phyloP scores from a whole-genome alignment of 2,113 vertebrate genomes.

The Nesogale talazaci region DNA sequence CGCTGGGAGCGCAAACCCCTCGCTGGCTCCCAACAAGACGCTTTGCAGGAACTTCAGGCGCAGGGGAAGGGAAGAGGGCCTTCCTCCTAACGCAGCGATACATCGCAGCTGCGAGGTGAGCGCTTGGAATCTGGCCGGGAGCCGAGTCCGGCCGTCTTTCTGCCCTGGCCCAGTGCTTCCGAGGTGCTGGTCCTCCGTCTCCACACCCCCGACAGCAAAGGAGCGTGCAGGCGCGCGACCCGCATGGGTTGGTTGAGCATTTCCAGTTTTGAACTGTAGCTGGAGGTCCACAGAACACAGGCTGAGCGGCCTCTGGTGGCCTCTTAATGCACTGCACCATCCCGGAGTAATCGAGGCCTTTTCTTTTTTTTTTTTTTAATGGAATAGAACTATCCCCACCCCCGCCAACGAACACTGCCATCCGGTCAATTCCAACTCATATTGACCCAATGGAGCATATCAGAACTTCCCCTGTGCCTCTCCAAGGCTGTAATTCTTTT shows the following conservation, averaged over 20 bases:
- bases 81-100: not conserved
- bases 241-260: not conserved
- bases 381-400: too few relatives aligned
- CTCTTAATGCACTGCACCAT: not conserved
- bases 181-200: not conserved
- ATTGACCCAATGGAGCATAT: too few relatives aligned
- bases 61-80: not conserved
- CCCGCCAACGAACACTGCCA: too few relatives aligned
- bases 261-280: not conserved
- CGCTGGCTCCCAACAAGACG: too few relatives aligned
- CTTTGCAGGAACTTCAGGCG: not conserved
- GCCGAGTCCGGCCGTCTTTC: not conserved
- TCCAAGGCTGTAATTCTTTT: too few relatives aligned
- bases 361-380: too few relatives aligned
- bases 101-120: not conserved
- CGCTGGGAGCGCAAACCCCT: too few relatives aligned
- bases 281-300: not conserved
- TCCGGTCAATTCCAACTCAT: too few relatives aligned
- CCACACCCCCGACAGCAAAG: not conserved
- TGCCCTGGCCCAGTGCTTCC: not conserved
- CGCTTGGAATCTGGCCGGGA: not conserved
- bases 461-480: too few relatives aligned
- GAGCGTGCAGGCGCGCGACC: not conserved
- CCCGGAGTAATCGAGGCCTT: not conserved
- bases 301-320: slow-evolving; percentile 62